These are phyloP conservation scores for Dallia pectoralis DNA, from an alignment of 2,797 vertebrate species.

Conservation along the genomic window DNA sequence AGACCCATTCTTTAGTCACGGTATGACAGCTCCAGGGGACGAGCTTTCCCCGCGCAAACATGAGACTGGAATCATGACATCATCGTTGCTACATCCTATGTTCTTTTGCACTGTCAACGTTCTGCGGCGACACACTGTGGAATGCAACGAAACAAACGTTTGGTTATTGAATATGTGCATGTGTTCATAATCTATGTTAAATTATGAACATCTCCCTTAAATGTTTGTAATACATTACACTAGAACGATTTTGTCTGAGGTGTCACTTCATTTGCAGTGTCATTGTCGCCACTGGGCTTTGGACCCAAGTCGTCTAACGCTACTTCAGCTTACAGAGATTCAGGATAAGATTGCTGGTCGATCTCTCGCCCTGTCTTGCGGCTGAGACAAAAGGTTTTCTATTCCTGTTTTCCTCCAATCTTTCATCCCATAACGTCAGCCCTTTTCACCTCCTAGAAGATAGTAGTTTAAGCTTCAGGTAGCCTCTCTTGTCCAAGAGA, in stretches of 20 bases:
- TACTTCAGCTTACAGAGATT: not conserved
- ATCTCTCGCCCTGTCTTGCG: constrained; percentile 42
- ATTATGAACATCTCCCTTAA: not conserved
- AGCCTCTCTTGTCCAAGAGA: constrained; percentile 61
- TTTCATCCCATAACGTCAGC: constrained; percentile 49
- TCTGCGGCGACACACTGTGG: not conserved
- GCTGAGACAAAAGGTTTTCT: constrained; percentile 71
- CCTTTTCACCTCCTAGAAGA: constrained; percentile 66
- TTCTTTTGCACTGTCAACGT: not conserved
- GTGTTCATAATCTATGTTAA: not conserved
- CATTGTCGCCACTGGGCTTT: not conserved
- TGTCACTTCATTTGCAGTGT: not conserved
- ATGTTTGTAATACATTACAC: too few relatives aligned
- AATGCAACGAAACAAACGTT: not conserved
- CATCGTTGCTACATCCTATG: not conserved
- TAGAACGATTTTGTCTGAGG: not conserved
- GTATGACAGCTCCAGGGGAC: not conserved
- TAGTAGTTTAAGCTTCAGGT: constrained; percentile 66
- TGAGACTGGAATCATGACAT: not conserved
- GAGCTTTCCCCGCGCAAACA: constrained; percentile 18
- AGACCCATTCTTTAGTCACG: constrained; percentile 3
- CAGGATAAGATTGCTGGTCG: not conserved
- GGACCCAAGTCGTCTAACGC: too few relatives aligned
- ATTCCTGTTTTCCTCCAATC: constrained; percentile 54
- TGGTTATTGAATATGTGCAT: not conserved